Conservation (phyloP, 2,113 vertebrate species). For the Pomatostomus ruficeps region DNA sequence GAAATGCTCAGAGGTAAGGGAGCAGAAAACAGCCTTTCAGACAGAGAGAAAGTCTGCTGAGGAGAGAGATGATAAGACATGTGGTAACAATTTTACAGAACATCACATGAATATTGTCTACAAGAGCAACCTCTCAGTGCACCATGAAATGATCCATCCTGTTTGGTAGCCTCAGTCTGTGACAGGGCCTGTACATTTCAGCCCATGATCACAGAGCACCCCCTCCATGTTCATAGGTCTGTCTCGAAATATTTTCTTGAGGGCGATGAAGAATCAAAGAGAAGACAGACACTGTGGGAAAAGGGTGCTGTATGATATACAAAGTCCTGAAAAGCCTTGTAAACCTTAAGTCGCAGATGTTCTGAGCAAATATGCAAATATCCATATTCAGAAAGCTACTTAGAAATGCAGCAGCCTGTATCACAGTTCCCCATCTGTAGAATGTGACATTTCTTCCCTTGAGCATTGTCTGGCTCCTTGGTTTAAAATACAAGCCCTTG, state of each 20-base stretch:
- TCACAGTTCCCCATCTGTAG: constrained; percentile 8
- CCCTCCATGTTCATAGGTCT: background rate
- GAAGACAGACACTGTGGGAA: background rate
- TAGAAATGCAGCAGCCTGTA: background rate
- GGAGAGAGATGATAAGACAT: background rate
- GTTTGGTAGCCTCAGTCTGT: background rate
- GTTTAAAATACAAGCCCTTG: background rate
- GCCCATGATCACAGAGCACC: background rate
- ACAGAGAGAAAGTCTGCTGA: background rate
- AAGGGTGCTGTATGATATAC: background rate
- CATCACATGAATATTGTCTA: background rate
- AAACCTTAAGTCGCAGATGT: background rate
- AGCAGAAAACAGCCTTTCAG: background rate
- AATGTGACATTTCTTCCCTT: background rate
- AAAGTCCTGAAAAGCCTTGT: background rate
- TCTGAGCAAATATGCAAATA: constrained; percentile 31
- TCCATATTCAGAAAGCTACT: background rate
- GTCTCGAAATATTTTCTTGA: background rate
- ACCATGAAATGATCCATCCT: background rate
- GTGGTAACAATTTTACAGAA: background rate
- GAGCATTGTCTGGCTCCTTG: background rate
- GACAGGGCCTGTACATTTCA: background rate
- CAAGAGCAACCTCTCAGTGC: background rate
- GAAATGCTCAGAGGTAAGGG: background rate
- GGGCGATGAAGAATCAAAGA: background rate